A percentile compares a stretch with the other conserved stretches of the same genome.
These are phyloP conservation scores for Gasterosteus aculeatus DNA, from an alignment of 2,113 vertebrate genomes.

Conservation along the genomic window DNA sequence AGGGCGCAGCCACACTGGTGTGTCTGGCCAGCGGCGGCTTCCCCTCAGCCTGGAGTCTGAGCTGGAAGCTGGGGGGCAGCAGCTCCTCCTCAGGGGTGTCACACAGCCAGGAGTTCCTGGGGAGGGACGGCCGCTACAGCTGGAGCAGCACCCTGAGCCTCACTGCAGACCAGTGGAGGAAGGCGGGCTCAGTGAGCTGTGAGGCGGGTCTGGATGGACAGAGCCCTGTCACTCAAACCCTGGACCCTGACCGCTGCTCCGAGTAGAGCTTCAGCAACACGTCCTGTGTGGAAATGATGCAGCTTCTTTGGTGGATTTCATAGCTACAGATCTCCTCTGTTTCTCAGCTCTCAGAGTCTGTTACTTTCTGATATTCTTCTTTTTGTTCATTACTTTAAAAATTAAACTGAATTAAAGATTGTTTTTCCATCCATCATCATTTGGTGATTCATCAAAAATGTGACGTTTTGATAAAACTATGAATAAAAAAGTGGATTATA, in stretches of 20 bases:
- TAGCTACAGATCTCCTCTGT: conserved; percentile 9
- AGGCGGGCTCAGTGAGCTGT: background rate
- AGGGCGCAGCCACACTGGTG: conserved; percentile 62
- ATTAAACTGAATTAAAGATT: background rate
- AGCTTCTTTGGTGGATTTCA: background rate
- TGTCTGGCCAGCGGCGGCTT: conserved; percentile 67
- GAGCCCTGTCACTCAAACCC: conserved; percentile 52
- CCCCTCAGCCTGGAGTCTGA: conserved; percentile 60
- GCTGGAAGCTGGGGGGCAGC: conserved; percentile 55
- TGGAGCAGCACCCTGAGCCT: conserved; percentile 63
- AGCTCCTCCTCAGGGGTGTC: background rate
- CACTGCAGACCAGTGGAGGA: conserved; percentile 38
- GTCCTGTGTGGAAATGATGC: conserved; percentile 11
- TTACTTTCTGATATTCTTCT: background rate
- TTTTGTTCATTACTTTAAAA: background rate
- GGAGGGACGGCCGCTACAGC: conserved; percentile 45
- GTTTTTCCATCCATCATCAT: background rate
- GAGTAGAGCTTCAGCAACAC: conserved; percentile 48
- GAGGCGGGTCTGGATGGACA: conserved; percentile 23
- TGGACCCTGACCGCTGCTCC: conserved; percentile 47
- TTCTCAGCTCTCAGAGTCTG: background rate
- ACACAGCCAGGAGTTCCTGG: background rate
- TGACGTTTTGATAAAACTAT: background rate
- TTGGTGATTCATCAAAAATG: background rate
- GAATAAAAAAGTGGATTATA: background rate